Percentiles rank a stretch among this genome's conserved stretches.
phyloP scores from a whole-genome alignment of 2,113 vertebrate genomes.

The Periophthalmus modestus region DNA sequence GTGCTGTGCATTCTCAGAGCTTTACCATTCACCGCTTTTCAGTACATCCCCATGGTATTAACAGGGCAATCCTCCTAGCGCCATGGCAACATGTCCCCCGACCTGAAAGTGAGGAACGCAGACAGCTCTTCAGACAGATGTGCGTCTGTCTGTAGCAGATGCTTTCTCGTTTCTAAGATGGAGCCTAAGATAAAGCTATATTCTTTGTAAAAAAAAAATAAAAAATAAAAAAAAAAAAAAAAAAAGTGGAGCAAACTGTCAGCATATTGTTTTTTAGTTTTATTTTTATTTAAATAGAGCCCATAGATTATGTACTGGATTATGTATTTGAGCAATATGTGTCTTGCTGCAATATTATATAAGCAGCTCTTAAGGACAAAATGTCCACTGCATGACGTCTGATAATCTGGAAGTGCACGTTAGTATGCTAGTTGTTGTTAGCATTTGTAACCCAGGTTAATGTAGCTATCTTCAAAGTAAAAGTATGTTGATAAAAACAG shows the following conservation, averaged over 20 bases:
- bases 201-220: neutral
- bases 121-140: conserved; percentile 1
- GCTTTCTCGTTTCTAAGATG: neutral
- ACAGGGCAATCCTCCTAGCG: conserved; percentile 23
- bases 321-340: too few relatives aligned
- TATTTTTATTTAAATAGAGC: neutral
- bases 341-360: too few relatives aligned
- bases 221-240: too few relatives aligned
- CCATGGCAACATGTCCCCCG: conserved; percentile 21
- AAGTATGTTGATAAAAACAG: too few relatives aligned
- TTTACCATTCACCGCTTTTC: conserved; percentile 22
- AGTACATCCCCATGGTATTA: conserved; percentile 27
- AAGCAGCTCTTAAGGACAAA: too few relatives aligned
- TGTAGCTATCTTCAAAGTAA: too few relatives aligned
- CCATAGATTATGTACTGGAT: too few relatives aligned
- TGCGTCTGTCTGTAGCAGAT: neutral
- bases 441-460: too few relatives aligned
- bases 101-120: conserved; percentile 16
- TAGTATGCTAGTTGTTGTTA: too few relatives aligned
- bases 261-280: too few relatives aligned
- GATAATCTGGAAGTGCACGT: too few relatives aligned
- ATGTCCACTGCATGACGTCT: too few relatives aligned
- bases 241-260: neutral
- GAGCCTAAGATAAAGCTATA: neutral
- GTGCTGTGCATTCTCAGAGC: neutral